Percentiles rank a stretch among this genome's conserved stretches.
Evolutionary conservation across 2,888 invertebrate genomes (phyloP).

Genomic region (Yponomeuta cagnagella): DNA sequence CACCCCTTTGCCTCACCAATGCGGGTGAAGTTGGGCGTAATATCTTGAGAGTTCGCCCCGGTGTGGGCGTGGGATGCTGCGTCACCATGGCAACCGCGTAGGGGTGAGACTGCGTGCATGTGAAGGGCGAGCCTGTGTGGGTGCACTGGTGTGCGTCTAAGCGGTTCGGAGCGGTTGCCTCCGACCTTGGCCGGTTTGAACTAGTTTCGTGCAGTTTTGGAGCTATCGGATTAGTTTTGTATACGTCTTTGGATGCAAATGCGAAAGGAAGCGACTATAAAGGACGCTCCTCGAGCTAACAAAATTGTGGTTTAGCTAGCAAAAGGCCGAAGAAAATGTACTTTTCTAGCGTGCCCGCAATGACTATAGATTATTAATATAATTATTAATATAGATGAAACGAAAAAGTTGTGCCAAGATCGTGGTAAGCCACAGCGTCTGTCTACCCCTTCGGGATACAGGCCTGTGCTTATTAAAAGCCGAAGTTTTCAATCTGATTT

Average conservation of each 20-base stretch:
- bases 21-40: conserved; percentile 72
- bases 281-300: too few relatives aligned
- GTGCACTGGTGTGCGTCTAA: conserved; percentile 40
- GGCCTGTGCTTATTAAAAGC: too few relatives aligned
- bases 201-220: conserved; percentile 40
- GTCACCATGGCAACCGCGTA: conserved; percentile 77
- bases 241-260: not conserved
- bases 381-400: too few relatives aligned
- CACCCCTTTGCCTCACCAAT: conserved; percentile 72
- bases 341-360: too few relatives aligned
- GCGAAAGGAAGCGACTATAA: too few relatives aligned
- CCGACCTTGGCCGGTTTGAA: conserved; percentile 69
- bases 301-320: too few relatives aligned
- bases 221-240: not conserved
- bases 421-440: too few relatives aligned
- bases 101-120: conserved; percentile 57
- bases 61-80: conserved; percentile 77
- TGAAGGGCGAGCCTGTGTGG: conserved; percentile 47
- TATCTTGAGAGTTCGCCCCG: conserved; percentile 73
- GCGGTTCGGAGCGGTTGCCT: conserved; percentile 18
- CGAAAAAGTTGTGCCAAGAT: too few relatives aligned
- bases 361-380: too few relatives aligned
- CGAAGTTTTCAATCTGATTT: too few relatives aligned
- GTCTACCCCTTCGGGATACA: too few relatives aligned
- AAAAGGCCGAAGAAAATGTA: too few relatives aligned